Percentiles rank a stretch among this genome's conserved stretches.
Conservation (phyloP, 2,113 vertebrate genomes). For the Vombatus ursinus region DNA sequence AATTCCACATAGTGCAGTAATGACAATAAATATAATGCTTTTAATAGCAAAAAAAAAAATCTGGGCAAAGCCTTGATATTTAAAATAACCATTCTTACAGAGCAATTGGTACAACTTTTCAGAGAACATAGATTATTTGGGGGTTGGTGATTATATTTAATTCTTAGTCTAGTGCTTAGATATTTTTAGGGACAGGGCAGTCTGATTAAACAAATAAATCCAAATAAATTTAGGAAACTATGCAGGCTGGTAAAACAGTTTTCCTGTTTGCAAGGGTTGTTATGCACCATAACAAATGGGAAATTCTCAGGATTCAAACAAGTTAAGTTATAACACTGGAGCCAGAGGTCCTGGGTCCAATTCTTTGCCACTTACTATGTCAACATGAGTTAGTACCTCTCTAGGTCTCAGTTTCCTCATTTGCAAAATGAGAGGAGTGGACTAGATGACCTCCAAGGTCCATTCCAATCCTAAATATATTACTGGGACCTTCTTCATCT, state of each 20-base stretch:
- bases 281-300: conserved; percentile 30
- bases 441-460: background rate
- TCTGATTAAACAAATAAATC: conserved; percentile 41
- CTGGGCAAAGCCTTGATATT: conserved; percentile 31
- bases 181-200: conserved; percentile 15
- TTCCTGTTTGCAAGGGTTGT: conserved; percentile 18
- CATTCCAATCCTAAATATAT: background rate
- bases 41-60: conserved; percentile 24
- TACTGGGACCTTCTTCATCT: background rate
- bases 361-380: background rate
- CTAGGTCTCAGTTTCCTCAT: background rate
- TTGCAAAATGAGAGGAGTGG: background rate
- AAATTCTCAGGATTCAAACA: background rate
- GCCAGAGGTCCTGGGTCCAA: background rate
- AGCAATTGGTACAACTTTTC: conserved; percentile 20
- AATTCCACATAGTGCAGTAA: background rate
- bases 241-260: background rate
- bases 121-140: background rate
- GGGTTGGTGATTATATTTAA: background rate
- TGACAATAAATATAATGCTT: background rate
- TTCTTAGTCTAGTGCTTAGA: background rate
- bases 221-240: conserved; percentile 43
- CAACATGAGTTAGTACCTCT: background rate
- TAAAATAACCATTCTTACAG: conserved; percentile 23
- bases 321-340: background rate